Evolutionary conservation across 1,140 invertebrate species (phyloP), one percentile per base, ranked within the genome.

Genomic region (Danaus plexippus): DNA sequence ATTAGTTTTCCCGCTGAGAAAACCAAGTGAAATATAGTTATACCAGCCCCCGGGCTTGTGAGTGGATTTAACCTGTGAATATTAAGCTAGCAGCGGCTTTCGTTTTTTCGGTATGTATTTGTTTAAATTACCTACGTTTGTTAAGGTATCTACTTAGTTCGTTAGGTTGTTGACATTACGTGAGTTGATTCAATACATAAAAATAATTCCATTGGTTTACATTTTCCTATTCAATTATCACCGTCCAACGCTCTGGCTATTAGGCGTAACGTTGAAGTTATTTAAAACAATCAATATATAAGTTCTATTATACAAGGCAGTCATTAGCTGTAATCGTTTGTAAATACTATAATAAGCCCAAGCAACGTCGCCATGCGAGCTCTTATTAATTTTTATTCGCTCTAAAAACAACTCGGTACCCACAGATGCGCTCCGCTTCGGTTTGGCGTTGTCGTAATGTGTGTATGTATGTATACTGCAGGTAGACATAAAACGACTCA

Each of bases 21-120:
- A 78, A 85, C 77, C 71, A 72, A 80, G 81, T 85, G 79, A 77
- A 80, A 80, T 76, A 79, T 66, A 58, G 60, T 61, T 54, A 59
- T 44, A 15, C 11, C 13, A 53, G 60, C 60, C 43, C 59, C 52
- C 54, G 63, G 56, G 61, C 51, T 71, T 77, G 69, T 78, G 75
- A 70, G 73, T 82, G 74, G 60, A 63, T 73, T 75, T 77, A 51
- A 65, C 49, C 48, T 51, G 52, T 63, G 67, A 70, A 65, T 56
- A 53, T 53, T 58, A 10, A 41, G 1, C 11, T 47, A 9, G 32
- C 44, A 11, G 44, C 18, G 53, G 50, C 15, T 22, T 61, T 9
- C 13, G 42, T 54, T 61, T 58, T 56, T 54, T 56, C 10, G 64
- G 70, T 73, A 58, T 71, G 73, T 71, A 32, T 43, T 47, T 32